Conservation (phyloP, 2,888 invertebrate genomes). For the Andrena haemorrhoa region DNA sequence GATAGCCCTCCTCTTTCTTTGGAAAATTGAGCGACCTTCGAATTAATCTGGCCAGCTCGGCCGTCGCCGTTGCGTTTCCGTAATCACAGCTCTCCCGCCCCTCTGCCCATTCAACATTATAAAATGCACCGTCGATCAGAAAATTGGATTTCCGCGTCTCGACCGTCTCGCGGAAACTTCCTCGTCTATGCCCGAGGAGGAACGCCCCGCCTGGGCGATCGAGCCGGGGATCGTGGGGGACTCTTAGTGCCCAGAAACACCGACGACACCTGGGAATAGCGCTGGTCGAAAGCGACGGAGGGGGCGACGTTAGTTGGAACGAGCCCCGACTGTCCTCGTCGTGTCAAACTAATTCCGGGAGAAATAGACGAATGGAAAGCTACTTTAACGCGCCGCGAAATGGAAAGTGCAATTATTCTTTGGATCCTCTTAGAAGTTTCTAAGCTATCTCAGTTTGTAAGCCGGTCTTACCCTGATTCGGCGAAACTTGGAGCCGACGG, state of each 20-base stretch:
- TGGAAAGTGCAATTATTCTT: conserved; percentile 64
- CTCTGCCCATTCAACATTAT: conserved; percentile 52
- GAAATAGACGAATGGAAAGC: conserved; percentile 26
- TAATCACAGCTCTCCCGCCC: conserved; percentile 47
- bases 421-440: conserved; percentile 67
- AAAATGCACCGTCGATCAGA: conserved; percentile 59
- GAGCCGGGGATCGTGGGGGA: conserved; percentile 6
- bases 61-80: conserved; percentile 56
- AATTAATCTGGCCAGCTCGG: conserved; percentile 58
- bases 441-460: conserved; percentile 64
- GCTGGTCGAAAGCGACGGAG: not conserved
- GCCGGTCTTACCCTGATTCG: conserved; percentile 63
- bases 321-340: not conserved
- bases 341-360: conserved; percentile 9
- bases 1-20: conserved; percentile 54
- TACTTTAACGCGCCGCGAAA: conserved; percentile 33
- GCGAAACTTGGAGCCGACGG: conserved; percentile 44
- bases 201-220: not conserved
- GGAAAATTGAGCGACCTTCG: conserved; percentile 62
- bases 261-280: conserved; percentile 11
- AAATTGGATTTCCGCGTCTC: conserved; percentile 53
- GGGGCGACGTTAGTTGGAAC: conserved; percentile 1
- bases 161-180: conserved; percentile 29
- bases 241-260: conserved; percentile 5
- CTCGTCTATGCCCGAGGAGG: conserved; percentile 1